Evolutionary conservation across 2,888 invertebrate species (phyloP).

Genomic region (Pogonocherus hispidulus): DNA sequence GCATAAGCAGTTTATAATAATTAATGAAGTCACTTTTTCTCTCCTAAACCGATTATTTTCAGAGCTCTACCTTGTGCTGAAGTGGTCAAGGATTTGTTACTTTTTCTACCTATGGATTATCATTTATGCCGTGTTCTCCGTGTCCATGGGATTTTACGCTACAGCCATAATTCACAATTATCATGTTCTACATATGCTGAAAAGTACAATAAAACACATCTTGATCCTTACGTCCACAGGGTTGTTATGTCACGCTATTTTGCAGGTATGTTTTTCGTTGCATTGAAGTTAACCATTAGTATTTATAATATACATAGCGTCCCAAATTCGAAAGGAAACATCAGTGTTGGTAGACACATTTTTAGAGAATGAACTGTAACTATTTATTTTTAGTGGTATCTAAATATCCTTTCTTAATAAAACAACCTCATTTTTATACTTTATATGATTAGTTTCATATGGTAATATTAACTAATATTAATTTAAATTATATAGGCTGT

Average conservation of each 20-base stretch:
- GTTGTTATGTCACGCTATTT: constrained; percentile 59
- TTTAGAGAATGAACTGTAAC: too few species aligned
- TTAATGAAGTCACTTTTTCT: not conserved
- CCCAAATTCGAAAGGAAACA: too few species aligned
- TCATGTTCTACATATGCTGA: constrained; percentile 36
- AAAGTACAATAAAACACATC: constrained; percentile 55
- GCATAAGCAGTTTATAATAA: not conserved
- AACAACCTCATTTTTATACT: too few species aligned
- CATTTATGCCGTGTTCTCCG: constrained; percentile 66
- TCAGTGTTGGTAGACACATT: too few species aligned
- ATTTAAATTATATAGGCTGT: too few species aligned
- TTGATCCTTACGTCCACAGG: constrained; percentile 58
- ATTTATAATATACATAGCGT: too few species aligned
- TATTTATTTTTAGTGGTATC: too few species aligned
- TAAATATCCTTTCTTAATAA: too few species aligned
- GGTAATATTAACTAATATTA: too few species aligned
- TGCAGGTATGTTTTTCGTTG: constrained; percentile 56
- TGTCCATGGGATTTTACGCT: constrained; percentile 66
- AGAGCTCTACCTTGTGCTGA: constrained; percentile 61
- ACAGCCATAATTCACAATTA: constrained; percentile 53
- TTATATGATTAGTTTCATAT: too few species aligned
- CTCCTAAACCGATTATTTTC: constrained; percentile 8
- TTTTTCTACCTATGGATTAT: constrained; percentile 69
- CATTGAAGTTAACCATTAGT: not conserved
- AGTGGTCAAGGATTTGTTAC: constrained; percentile 70